Evolutionary conservation across 2,888 invertebrate genomes (phyloP), one percentile per base, ranked within the genome.

Genomic region (Bimastos eiseni): DNA sequence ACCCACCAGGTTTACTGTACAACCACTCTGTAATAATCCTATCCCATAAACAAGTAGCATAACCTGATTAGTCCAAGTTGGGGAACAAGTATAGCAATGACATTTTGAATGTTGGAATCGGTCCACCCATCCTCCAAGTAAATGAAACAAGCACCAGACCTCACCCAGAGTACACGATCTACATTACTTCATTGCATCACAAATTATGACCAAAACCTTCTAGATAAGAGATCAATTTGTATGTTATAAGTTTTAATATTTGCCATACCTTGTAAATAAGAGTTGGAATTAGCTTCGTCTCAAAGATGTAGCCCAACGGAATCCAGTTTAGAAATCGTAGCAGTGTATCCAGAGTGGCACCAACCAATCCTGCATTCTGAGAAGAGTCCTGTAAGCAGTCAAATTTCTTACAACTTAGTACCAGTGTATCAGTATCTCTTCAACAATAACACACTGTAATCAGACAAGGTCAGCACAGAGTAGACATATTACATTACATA

Each of bases 261-360:
- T n/a, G 30, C 6, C 15, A 83, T 55, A 95, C 96, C 96, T 98
- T 99, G 95, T 97, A 97, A 94, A 98, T 97, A 91, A 99, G 96
- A 90, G 98, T 98, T 93, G 97, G 97, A 93, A 99, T 98, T 91
- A 99, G 96, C 95, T 98, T 98, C 93, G 99, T 99, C 96, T 99
- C 99, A 96, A 99, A 99, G 95, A 99, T 99, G 95, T 99, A 99
- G 24, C 99, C 99, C 92, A 99, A 96, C n/a, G 99, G 99, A 94
- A 99, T 99, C 99, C 99, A 99, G 95, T 99, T 99, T 86, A 99
- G 96, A 96, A 99, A 99, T 95, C 98, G 96, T 93, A 99, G 96
- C 91, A 99, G 96, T 6, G 99, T 99, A 95, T 99, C 98, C 92
- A 99, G 96, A 0, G 99, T 99, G 8, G 98, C 97, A 94, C 98